Conservation (phyloP, 2,888 invertebrate genomes). For the Zygogramma bicolorata region DNA sequence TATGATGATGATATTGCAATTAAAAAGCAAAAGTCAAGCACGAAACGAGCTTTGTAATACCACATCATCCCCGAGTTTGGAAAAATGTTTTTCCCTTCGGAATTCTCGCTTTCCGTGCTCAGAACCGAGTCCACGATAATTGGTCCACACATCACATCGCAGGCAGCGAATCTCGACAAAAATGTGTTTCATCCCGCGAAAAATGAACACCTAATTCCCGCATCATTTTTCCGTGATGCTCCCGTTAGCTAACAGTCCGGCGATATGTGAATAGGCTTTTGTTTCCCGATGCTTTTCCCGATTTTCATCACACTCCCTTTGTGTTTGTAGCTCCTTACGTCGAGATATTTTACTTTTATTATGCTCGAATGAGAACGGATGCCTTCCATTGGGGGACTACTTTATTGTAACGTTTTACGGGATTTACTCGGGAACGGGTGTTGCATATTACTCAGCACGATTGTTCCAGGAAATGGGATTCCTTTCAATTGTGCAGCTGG, state of each 20-base stretch:
- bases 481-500: no score
- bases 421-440: no score
- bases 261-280: constrained; percentile 66
- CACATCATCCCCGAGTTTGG: no score
- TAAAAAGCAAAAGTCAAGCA: no score
- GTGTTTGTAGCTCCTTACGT: neutral
- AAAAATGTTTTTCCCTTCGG: no score
- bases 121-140: neutral
- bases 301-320: constrained; percentile 46
- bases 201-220: constrained; percentile 45
- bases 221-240: constrained; percentile 62
- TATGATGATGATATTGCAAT: no score
- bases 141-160: neutral
- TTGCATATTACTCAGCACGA: no score
- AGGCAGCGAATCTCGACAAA: constrained; percentile 10
- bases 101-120: neutral
- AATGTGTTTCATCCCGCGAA: constrained; percentile 25
- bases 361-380: constrained; percentile 28
- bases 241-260: constrained; percentile 65
- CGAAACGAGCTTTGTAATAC: no score
- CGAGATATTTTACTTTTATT: constrained; percentile 10
- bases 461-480: no score
- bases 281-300: constrained; percentile 58
- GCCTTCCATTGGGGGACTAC: neutral
- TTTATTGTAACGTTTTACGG: neutral